Conservation (phyloP, 2,797 vertebrate species). For the Huso huso region DNA sequence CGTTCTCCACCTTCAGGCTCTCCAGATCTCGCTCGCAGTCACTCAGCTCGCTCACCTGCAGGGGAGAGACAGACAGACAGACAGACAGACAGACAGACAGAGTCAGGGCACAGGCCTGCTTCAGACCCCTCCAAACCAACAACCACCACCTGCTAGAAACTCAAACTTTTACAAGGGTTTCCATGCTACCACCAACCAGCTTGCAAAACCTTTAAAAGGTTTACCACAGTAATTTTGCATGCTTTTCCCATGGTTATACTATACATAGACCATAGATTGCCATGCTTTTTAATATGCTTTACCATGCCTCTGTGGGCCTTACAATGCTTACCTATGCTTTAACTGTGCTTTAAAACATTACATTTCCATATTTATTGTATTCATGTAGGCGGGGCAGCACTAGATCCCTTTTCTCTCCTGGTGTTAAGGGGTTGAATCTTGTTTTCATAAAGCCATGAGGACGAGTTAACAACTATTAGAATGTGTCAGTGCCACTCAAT, state of each 20-base stretch:
- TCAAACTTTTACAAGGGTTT: neutral
- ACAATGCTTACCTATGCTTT: too few relatives aligned
- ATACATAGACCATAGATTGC: neutral
- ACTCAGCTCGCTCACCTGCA: constrained; percentile 63
- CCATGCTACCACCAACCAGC: neutral
- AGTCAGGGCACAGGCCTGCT: neutral
- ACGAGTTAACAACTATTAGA: neutral
- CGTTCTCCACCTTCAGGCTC: constrained; percentile 70
- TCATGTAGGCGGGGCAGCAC: too few relatives aligned
- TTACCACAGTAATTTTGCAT: neutral
- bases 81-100: constrained; percentile 1
- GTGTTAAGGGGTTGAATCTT: neutral
- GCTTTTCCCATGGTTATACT: neutral
- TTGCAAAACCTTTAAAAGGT: neutral
- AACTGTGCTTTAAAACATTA: too few relatives aligned
- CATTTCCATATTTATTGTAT: too few relatives aligned
- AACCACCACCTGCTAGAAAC: neutral
- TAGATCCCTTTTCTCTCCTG: neutral
- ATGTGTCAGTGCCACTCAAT: neutral
- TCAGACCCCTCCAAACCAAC: neutral
- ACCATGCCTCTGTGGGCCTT: too few relatives aligned
- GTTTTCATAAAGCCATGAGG: neutral
- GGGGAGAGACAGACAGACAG: constrained; percentile 8
- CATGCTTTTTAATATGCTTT: too few relatives aligned
- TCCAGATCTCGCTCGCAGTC: constrained; percentile 61